Evolutionary conservation across 2,888 invertebrate species (phyloP), one percentile per base, ranked within the genome.

Genomic region (Tortrix viridana): DNA sequence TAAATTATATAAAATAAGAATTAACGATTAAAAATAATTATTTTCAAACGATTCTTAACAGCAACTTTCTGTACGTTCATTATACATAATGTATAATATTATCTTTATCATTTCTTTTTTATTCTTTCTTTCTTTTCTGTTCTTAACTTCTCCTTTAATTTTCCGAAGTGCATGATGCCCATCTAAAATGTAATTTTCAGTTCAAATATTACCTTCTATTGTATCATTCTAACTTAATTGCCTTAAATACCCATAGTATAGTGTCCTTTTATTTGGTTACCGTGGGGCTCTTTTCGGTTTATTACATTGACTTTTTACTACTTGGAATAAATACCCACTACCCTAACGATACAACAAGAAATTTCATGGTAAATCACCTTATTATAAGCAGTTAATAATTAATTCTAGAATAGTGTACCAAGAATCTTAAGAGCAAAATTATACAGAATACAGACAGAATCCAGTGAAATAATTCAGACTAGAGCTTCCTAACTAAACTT

Each of bases 391-490:
- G 2, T 9, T 26, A 26, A 26, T 26, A 26, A 26, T 26, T 9
- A 9, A 3, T 26, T 26, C 26, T 26, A 9, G 26, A 26, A 26
- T 26, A 9, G 26, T n/a, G n/a, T 26, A 26, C 9, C 9, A 26
- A 26, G 26, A 9, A 26, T 26, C 26, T 26, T 12, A 26, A 1
- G 32, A 32, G 41, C 41, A 6, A 16, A 41, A 41, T 41, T 41
- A 16, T 41, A 32, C 32, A 32, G 41, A n/a, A 41, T 41, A 41
- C n/a, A 6, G 5, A 26, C n/a, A 41, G 41, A 58, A 58, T 47
- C 41, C 12, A 46, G 26, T 26, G 9, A 58, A 58, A 37, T 63
- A 58, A 58, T 63, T 53, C 41, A 63, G 57, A 58, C 53, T 53
- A 41, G 26, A 48, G 41, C 63, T 57, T 32, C 37, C 18, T 14